phyloP scores from a whole-genome alignment of 2,888 invertebrate species.

The Ectemnius continuus region DNA sequence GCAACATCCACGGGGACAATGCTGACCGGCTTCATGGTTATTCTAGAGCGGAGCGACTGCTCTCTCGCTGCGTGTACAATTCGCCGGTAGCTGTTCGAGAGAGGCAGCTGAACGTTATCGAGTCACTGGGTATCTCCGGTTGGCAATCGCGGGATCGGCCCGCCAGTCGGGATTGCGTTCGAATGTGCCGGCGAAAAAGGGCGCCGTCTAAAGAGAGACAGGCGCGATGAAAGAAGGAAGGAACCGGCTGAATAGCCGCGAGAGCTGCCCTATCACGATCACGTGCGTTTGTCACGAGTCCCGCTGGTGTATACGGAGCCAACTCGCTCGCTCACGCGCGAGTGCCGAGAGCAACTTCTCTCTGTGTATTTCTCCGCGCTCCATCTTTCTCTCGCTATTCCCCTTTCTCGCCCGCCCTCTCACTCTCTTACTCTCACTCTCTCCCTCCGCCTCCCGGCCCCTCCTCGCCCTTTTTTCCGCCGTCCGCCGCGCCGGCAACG shows the following conservation, averaged over 20 bases:
- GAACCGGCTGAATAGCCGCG: constrained; percentile 47
- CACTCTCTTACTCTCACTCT: neutral
- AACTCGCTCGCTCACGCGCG: constrained; percentile 62
- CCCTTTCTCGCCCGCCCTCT: constrained; percentile 11
- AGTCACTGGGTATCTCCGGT: neutral
- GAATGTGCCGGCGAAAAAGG: constrained; percentile 12
- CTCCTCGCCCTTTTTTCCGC: constrained; percentile 22
- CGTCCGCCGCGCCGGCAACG: constrained; percentile 23
- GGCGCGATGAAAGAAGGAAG: constrained; percentile 39
- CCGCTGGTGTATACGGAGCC: constrained; percentile 58
- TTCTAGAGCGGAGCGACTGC: too few relatives aligned
- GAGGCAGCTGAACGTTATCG: too few relatives aligned
- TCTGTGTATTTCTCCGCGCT: constrained; percentile 52
- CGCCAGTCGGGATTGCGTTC: neutral
- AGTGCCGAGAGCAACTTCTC: constrained; percentile 56
- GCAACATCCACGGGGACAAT: too few relatives aligned
- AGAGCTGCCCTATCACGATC: constrained; percentile 55
- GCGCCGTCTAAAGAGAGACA: constrained; percentile 17
- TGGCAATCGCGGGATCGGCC: constrained; percentile 7
- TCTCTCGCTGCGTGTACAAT: neutral
- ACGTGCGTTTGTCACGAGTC: constrained; percentile 64
- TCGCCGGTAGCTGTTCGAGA: too few relatives aligned
- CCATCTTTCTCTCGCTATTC: constrained; percentile 46
- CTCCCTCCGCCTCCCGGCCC: constrained; percentile 13
- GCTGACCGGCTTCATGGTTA: too few relatives aligned